These are phyloP conservation scores for Metellina segmentata DNA, from an alignment of 2,888 invertebrate species.

Conservation along the genomic window DNA sequence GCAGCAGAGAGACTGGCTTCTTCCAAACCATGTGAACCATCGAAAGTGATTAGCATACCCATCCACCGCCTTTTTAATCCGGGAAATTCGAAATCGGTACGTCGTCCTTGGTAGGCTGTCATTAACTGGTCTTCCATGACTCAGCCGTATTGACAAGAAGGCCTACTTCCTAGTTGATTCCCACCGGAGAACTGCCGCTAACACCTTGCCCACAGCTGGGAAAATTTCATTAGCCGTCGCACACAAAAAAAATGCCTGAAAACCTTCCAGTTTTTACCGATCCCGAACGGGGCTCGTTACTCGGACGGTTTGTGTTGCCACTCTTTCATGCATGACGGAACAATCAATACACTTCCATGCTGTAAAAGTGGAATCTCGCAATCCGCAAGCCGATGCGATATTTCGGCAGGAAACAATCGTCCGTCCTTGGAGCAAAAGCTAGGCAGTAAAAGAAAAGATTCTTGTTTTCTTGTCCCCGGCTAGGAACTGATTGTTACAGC, in stretches of 20 bases:
- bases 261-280: conserved; percentile 40
- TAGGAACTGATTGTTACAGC: conserved; percentile 74
- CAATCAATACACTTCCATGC: conserved; percentile 65
- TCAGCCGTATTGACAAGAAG: not conserved
- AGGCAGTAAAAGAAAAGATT: conserved; percentile 39
- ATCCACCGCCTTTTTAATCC: not conserved
- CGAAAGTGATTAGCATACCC: not conserved
- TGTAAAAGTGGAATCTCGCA: conserved; percentile 52
- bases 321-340: conserved; percentile 73
- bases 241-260: conserved; percentile 53
- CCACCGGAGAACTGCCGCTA: not conserved
- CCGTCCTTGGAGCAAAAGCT: conserved; percentile 60
- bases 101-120: conserved; percentile 25
- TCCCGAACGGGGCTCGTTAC: conserved; percentile 53
- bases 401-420: conserved; percentile 66
- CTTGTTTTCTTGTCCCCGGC: conserved; percentile 59
- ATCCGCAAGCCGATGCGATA: conserved; percentile 53
- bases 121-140: conserved; percentile 46
- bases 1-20: not conserved
- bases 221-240: conserved; percentile 44
- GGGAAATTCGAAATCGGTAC: not conserved
- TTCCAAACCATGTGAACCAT: not conserved
- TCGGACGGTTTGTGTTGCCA: conserved; percentile 12
- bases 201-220: conserved; percentile 54
- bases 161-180: conserved; percentile 61